A percentile compares a stretch with the other conserved stretches of the same genome.
Evolutionary conservation across 1,140 invertebrate genomes (phyloP).

Genomic region (Eubasilissa regina): DNA sequence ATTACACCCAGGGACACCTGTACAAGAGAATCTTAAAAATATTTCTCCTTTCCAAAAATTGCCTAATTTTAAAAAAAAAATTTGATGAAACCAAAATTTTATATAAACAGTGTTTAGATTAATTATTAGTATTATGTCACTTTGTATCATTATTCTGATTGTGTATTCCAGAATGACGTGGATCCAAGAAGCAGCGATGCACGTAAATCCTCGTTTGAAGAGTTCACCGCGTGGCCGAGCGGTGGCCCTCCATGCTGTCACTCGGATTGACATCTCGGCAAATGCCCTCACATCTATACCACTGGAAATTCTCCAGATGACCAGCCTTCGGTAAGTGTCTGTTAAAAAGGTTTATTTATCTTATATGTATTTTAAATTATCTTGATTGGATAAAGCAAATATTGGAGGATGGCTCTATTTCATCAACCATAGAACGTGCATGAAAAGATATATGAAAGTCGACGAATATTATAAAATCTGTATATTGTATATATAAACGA

Average conservation of each 20-base stretch:
- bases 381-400: too few relatives aligned
- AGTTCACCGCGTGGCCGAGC: slow-evolving; percentile 80
- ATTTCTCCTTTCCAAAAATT: too few relatives aligned
- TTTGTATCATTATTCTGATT: neutral
- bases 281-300: slow-evolving; percentile 90
- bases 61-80: too few relatives aligned
- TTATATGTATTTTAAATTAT: too few relatives aligned
- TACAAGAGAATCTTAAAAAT: too few relatives aligned
- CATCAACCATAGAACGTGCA: too few relatives aligned
- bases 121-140: slow-evolving; percentile 14
- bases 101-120: neutral
- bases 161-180: slow-evolving; percentile 78
- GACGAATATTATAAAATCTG: too few relatives aligned
- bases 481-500: too few relatives aligned
- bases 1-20: too few relatives aligned
- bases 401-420: too few relatives aligned
- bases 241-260: slow-evolving; percentile 90
- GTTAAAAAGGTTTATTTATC: slow-evolving; percentile 17
- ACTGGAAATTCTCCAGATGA: slow-evolving; percentile 85
- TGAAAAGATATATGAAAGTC: too few relatives aligned
- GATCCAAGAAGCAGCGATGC: slow-evolving; percentile 87
- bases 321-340: slow-evolving; percentile 74
- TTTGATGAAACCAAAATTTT: too few relatives aligned
- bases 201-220: slow-evolving; percentile 88
- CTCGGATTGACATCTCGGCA: slow-evolving; percentile 93